phyloP scores from a whole-genome alignment of 1,140 invertebrate species.

The Drosophila serrata region DNA sequence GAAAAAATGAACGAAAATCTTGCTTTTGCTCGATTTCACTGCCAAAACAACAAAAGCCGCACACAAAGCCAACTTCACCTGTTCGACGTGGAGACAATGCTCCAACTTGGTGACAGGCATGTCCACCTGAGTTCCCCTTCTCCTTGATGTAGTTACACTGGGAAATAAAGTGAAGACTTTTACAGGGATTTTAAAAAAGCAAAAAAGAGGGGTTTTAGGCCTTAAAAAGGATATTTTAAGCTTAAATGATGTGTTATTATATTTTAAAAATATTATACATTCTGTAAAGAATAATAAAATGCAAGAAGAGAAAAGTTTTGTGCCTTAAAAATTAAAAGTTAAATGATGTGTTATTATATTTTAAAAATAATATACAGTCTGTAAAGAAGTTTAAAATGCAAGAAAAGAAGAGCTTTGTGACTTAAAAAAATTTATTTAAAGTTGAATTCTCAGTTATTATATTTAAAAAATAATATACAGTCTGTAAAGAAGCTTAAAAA shows the following conservation, averaged over 20 bases:
- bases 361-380: too few species aligned
- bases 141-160: background rate
- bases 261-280: too few species aligned
- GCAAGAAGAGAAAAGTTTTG: accelerated
- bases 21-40: constrained; percentile 79
- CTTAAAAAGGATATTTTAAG: too few species aligned
- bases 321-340: background rate
- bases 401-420: accelerated
- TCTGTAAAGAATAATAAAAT: too few species aligned
- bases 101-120: constrained; percentile 68
- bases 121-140: constrained; percentile 5
- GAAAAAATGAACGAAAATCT: constrained; percentile 46
- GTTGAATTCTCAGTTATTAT: too few species aligned
- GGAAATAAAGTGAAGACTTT: background rate
- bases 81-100: constrained; percentile 76
- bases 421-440: background rate
- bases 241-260: too few species aligned
- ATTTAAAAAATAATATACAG: too few species aligned
- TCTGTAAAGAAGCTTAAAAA: too few species aligned
- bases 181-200: accelerated
- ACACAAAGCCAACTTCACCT: constrained; percentile 68
- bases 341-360: too few species aligned
- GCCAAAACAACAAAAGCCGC: constrained; percentile 44
- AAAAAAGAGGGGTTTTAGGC: too few species aligned
- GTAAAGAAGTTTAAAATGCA: too few species aligned